Evolutionary conservation across 2,888 invertebrate genomes (phyloP).

Genomic region (Phragmatobia fuliginosa): DNA sequence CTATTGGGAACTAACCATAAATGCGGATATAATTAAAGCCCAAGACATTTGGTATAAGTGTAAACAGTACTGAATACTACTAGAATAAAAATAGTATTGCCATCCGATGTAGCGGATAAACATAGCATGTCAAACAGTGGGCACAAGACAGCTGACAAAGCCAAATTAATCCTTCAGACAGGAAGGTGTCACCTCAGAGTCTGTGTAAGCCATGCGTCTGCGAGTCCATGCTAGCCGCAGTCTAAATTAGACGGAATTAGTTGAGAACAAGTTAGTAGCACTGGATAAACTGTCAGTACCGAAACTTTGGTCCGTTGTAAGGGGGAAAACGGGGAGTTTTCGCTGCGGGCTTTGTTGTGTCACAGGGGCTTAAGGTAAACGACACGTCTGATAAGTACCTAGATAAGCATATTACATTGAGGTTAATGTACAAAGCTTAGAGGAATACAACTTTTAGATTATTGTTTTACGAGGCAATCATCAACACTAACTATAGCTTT

Average conservation of each 20-base stretch:
- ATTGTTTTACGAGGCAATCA: neutral
- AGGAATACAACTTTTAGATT: conserved; percentile 12
- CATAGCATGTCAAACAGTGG: conserved; percentile 51
- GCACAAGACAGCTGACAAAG: conserved; percentile 60
- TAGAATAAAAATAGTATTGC: neutral
- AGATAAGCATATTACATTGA: conserved; percentile 28
- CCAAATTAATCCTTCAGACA: conserved; percentile 67
- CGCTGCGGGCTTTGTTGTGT: conserved; percentile 54
- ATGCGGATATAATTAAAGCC: neutral
- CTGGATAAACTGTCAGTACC: conserved; percentile 64
- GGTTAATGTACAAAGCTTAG: conserved; percentile 26
- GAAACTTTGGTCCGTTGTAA: conserved; percentile 48
- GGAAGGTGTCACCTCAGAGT: conserved; percentile 59
- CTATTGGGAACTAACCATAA: too few species aligned
- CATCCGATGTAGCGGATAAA: conserved; percentile 37
- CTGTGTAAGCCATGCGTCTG: conserved; percentile 59
- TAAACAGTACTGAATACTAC: conserved; percentile 10
- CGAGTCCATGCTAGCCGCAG: conserved; percentile 50
- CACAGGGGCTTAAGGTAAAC: conserved; percentile 48
- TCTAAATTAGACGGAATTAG: conserved; percentile 74
- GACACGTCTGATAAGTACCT: conserved; percentile 48
- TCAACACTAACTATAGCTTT: neutral
- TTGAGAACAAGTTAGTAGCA: conserved; percentile 64
- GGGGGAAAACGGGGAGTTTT: conserved; percentile 16
- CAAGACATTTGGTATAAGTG: neutral